phyloP scores from a whole-genome alignment of 1,140 invertebrate species.

The Lineus longissimus region DNA sequence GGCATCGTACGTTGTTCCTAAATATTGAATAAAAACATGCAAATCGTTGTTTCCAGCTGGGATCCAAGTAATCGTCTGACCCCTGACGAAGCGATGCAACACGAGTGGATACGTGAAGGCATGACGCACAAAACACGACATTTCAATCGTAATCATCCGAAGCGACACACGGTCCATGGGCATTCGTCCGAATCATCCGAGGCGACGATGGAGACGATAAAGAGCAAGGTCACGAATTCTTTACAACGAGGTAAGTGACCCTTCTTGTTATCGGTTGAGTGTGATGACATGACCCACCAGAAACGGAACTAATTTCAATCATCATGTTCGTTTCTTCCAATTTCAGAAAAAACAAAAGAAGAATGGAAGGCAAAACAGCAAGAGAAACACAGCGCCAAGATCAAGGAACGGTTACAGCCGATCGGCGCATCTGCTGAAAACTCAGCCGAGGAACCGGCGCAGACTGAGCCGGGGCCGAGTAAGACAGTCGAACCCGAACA shows the following conservation, averaged over 20 bases:
- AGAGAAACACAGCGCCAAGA: constrained; percentile 1
- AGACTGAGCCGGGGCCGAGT: too few species aligned
- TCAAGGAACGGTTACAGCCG: constrained; percentile 13
- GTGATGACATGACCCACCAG: too few species aligned
- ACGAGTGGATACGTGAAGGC: constrained; percentile 51
- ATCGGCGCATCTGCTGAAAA: constrained; percentile 11
- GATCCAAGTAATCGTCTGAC: constrained; percentile 47
- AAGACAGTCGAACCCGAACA: too few species aligned
- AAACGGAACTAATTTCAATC: too few species aligned
- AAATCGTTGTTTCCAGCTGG: constrained; percentile 31
- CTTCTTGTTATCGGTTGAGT: too few species aligned
- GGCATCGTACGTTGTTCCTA: too few species aligned
- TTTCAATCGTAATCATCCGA: neutral
- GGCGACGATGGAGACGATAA: neutral
- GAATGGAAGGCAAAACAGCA: neutral
- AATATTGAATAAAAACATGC: too few species aligned
- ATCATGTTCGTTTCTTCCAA: too few species aligned
- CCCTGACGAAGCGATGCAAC: constrained; percentile 49
- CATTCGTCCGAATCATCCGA: neutral
- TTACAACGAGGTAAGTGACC: too few species aligned
- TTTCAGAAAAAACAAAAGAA: constrained; percentile 1
- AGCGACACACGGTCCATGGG: neutral
- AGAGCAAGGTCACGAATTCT: too few species aligned
- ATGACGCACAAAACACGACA: constrained; percentile 24
- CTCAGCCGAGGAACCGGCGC: too few species aligned